Base-by-base conservation (phyloP, 2,888 invertebrate species). In the Nemurella pictetii region DNA sequence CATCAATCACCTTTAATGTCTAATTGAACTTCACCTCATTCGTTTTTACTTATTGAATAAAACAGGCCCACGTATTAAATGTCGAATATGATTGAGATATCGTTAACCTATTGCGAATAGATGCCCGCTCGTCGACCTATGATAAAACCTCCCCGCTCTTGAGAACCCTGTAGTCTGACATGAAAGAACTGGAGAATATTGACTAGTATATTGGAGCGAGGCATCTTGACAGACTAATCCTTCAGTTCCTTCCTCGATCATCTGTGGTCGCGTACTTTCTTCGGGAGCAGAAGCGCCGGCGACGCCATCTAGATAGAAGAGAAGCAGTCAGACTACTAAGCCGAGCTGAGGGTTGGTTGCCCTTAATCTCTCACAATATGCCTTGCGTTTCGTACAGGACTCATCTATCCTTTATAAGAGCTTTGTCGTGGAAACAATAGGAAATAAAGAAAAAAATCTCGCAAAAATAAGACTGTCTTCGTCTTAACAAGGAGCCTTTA, bases 161-260 rank as follows among this genome's bases (percentile, higher is more conserved):
- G 55, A 55, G 55, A 55, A 55, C 55, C 55, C 1, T 55, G 20
- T 55, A 55, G 55, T 55, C 55, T 55, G 83, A 83, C 28, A 83
- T 73, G 75, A 72, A 83, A 74, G 83, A 74, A 55, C 55, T 55
- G 83, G 28, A 32, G 28, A 83, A 83, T 83, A 55, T 55, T 55
- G 55, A 35, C 83, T 35, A 83, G 83, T 83, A 28, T 83, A 83
- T 73, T 30, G 73, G 75, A 35, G 29, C 35, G 84, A 55, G 80
- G 80, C 73, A 83, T 80, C 84, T 83, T 85, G 85, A 84, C 85
- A 84, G 85, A n/a, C 72, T 85, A 85, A 85, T 85, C 84, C 85
- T 80, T 83, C 35, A 72, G 74, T 74, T 83, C 20, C 72, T 27
- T 27, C 35, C 32, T 75, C 30, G 32, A 80, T 80, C 35, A 80